Base-by-base conservation (phyloP, 2,888 invertebrate species). In the Dusona sp. region DNA sequence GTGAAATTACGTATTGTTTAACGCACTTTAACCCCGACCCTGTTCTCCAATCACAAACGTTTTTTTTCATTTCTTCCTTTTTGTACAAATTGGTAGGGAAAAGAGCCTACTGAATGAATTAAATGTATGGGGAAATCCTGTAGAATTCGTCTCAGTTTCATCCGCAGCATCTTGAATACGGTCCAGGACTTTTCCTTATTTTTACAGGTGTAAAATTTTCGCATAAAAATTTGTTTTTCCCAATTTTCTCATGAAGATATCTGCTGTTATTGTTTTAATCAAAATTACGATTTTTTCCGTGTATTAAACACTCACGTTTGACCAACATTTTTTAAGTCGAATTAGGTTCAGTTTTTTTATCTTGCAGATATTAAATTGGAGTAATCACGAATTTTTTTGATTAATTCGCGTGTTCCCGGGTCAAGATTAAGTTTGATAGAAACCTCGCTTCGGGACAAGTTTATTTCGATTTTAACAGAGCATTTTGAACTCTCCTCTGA, bases 11-110 rank as follows among this genome's bases (percentile, higher is more conserved):
- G 57, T 25, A 74, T 57, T 51, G 38, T 9, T 57, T 11, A 38
- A 70, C 45, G 22, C 29, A 45, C 29, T 54, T 19, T 33, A 84
- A 67, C 25, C 54, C 22, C 78, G 70, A 74, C 65, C 61, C 74
- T 48, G 75, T 70, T 79, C 70, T 64, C 29, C 48, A 82, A 77
- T 65, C 68, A 64, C 45, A 65, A 13, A 13, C 42, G 33, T 51
- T 78, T 36, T 51, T 73, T 29, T 64, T 65, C 25, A 1, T 6
- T 29, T 8, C 11, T 61, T 25, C 8, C 16, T 25, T 19, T n/a
- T 3, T 13, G 19, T 3, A 36, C 33, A 36, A 57, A 67, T n/a
- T 33, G 9, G 51, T 25, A 19, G n/a, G 4, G 48, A 33, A 13
- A 57, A 74, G 7, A 42, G 29, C 13, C 38, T 22, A 7, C 38